These are phyloP conservation scores for Agrochola lota DNA, from an alignment of 2,888 invertebrate species.

Conservation along the genomic window DNA sequence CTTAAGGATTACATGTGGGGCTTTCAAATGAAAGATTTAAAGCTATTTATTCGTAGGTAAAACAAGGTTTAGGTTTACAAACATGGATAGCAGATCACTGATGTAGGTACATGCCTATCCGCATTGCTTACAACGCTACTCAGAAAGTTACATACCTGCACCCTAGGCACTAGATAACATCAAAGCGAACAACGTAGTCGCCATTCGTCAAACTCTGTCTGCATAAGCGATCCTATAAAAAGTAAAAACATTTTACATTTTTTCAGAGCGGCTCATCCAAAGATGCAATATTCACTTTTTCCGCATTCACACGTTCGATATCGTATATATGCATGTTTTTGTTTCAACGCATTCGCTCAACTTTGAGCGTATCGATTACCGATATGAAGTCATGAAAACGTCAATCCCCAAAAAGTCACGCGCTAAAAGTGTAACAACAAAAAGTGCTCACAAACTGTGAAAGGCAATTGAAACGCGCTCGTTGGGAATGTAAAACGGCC, in stretches of 20 bases:
- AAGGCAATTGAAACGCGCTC: slow-evolving; percentile 64
- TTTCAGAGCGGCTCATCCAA: not conserved
- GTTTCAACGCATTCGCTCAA: slow-evolving; percentile 31
- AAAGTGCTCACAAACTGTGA: slow-evolving; percentile 57
- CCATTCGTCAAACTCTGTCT: not conserved
- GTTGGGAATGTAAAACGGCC: slow-evolving; percentile 59
- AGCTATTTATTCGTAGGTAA: not conserved
- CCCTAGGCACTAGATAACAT: not conserved
- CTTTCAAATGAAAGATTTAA: not conserved
- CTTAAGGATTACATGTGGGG: no score
- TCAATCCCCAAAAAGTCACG: slow-evolving; percentile 50
- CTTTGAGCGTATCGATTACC: slow-evolving; percentile 42
- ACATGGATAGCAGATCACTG: slow-evolving; percentile 4
- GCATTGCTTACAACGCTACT: not conserved
- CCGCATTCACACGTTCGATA: slow-evolving; percentile 5
- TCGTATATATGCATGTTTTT: slow-evolving; percentile 17
- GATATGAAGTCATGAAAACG: slow-evolving; percentile 56
- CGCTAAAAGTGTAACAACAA: slow-evolving; percentile 53
- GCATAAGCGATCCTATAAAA: not conserved
- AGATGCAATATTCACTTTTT: slow-evolving; percentile 21
- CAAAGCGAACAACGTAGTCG: slow-evolving; percentile 3
- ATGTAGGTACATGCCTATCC: not conserved
- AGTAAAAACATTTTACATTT: not conserved
- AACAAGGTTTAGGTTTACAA: not conserved
- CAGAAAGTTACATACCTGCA: not conserved